Percentiles rank a stretch among this genome's conserved stretches.
Conservation (phyloP, 1,140 invertebrate genomes). For the Drosophila fuyamai region DNA sequence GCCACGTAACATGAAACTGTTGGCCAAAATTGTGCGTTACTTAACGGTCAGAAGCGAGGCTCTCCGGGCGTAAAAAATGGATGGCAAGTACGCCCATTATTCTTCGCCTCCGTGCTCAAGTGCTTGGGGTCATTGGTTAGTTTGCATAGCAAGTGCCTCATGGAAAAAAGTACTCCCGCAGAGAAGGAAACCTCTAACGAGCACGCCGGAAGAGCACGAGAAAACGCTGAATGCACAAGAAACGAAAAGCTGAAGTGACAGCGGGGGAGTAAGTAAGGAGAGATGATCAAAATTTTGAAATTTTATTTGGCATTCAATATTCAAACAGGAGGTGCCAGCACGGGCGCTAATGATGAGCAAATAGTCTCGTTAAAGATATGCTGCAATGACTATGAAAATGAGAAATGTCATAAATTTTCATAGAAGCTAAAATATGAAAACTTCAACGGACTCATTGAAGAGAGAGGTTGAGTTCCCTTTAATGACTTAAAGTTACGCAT, state of each 20-base stretch:
- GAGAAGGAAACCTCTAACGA: slow-evolving; percentile 52
- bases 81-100: slow-evolving; percentile 61
- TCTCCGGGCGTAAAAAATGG: slow-evolving; percentile 48
- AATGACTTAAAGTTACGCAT: neutral
- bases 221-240: slow-evolving; percentile 1
- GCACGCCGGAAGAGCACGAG: slow-evolving; percentile 57
- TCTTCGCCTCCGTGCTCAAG: slow-evolving; percentile 30
- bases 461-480: neutral
- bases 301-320: slow-evolving; percentile 54
- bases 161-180: slow-evolving; percentile 43
- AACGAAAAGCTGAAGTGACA: slow-evolving; percentile 36
- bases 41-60: slow-evolving; percentile 57
- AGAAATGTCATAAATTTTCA: slow-evolving; percentile 6
- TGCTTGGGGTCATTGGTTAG: slow-evolving; percentile 43
- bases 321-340: slow-evolving; percentile 1
- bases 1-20: slow-evolving; percentile 9
- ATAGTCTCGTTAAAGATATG: slow-evolving; percentile 57
- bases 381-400: slow-evolving; percentile 39
- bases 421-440: neutral
- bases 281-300: slow-evolving; percentile 22
- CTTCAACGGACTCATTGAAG: neutral
- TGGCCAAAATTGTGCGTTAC: slow-evolving; percentile 46
- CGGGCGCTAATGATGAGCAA: slow-evolving; percentile 63
- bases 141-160: slow-evolving; percentile 65
- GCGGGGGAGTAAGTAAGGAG: neutral